A percentile compares a stretch with the other conserved stretches of the same genome.
These are phyloP conservation scores for Antitype chi DNA, from an alignment of 2,888 invertebrate genomes.

Conservation along the genomic window DNA sequence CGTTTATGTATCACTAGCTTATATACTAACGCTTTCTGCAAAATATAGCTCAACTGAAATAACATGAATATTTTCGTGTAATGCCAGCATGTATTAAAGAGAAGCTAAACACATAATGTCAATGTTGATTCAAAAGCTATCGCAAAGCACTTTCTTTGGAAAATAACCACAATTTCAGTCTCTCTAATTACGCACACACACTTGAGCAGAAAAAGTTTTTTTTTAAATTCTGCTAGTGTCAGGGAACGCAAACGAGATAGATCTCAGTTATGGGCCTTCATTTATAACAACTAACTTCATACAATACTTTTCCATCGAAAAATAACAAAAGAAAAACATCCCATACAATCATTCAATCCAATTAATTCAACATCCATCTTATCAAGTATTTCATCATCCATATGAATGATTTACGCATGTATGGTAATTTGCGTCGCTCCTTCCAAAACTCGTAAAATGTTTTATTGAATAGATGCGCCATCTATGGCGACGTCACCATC, in stretches of 20 bases:
- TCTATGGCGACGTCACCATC: slow-evolving; percentile 53
- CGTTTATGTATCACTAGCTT: slow-evolving; percentile 54
- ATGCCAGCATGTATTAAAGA: no score
- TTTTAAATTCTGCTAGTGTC: background rate
- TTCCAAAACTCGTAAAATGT: slow-evolving; percentile 64
- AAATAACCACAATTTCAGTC: background rate
- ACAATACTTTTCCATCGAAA: background rate
- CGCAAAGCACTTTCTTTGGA: background rate
- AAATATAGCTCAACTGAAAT: background rate
- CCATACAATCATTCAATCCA: slow-evolving; percentile 22
- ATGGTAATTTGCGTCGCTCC: slow-evolving; percentile 51
- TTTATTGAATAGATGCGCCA: slow-evolving; percentile 67
- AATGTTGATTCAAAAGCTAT: background rate
- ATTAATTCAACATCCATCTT: slow-evolving; percentile 51
- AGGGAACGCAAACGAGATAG: background rate
- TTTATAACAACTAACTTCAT: background rate
- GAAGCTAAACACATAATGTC: background rate
- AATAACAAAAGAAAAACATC: slow-evolving; percentile 9
- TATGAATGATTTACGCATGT: slow-evolving; percentile 63
- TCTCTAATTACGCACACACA: background rate
- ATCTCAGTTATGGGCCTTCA: background rate
- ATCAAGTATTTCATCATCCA: slow-evolving; percentile 40
- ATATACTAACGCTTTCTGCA: background rate
- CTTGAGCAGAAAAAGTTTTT: background rate
- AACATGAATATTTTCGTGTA: background rate